Percentiles rank a stretch among this genome's conserved stretches.
Conservation (phyloP, 1,140 invertebrate genomes). For the Penaeus indicus region DNA sequence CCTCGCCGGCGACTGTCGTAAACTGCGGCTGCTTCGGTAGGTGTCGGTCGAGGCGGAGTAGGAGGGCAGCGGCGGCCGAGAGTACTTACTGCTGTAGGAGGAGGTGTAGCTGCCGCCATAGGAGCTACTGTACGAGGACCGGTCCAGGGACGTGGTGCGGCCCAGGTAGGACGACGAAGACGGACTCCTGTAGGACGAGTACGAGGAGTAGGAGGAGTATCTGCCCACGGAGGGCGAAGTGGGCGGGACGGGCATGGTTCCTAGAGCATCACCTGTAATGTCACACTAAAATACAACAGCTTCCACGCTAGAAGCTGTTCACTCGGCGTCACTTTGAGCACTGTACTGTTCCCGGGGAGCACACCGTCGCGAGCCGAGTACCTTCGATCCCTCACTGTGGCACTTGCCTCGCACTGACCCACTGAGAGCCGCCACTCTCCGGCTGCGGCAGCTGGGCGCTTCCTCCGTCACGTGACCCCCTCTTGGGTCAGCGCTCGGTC, state of each 20-base stretch:
- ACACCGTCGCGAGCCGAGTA: no score
- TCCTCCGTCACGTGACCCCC: no score
- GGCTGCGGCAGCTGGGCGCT: no score
- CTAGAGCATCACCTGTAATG: conserved; percentile 20
- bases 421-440: no score
- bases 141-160: conserved; percentile 59
- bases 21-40: conserved; percentile 58
- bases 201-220: conserved; percentile 49
- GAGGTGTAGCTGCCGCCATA: conserved; percentile 31
- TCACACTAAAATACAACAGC: conserved; percentile 4
- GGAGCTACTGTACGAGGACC: conserved; percentile 49
- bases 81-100: conserved; percentile 33
- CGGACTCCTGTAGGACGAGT: conserved; percentile 51
- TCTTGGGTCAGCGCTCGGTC: no score
- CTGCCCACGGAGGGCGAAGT: conserved; percentile 55
- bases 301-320: background rate
- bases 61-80: conserved; percentile 55
- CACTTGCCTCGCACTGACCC: no score
- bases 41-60: conserved; percentile 58
- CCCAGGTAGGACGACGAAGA: conserved; percentile 53
- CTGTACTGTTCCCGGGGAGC: no score
- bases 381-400: no score
- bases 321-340: background rate
- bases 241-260: conserved; percentile 60
- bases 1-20: conserved; percentile 58